Percentiles rank a stretch among this genome's conserved stretches.
Conservation (phyloP, 2,113 vertebrate genomes). For the Oplegnathus fasciatus region DNA sequence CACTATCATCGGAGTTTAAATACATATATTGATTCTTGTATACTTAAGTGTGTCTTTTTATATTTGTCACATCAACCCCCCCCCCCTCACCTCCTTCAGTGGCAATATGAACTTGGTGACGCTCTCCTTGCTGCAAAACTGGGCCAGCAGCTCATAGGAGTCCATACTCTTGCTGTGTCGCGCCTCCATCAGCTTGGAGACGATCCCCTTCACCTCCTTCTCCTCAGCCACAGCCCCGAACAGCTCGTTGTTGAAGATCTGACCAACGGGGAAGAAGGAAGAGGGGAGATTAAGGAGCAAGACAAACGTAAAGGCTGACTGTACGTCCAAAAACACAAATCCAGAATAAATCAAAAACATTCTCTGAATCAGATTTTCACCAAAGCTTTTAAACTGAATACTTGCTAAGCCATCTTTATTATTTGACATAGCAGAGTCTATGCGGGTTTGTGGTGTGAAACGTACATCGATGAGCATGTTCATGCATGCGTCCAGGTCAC, state of each 20-base stretch:
- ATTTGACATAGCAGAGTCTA: neutral
- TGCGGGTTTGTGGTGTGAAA: neutral
- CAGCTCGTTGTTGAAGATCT: slow-evolving; percentile 97
- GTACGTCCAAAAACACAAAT: too few species aligned
- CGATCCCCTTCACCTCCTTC: slow-evolving; percentile 95
- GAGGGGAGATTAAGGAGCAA: rapidly evolving
- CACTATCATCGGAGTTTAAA: neutral
- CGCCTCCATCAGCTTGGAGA: slow-evolving; percentile 97
- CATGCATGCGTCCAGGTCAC: slow-evolving; percentile 93
- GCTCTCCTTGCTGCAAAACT: slow-evolving; percentile 90
- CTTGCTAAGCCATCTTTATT: neutral
- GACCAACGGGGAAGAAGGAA: neutral
- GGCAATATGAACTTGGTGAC: slow-evolving; percentile 92
- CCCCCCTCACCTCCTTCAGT: slow-evolving; percentile 92
- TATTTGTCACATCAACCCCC: neutral
- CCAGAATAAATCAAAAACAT: neutral
- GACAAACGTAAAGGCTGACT: too few species aligned
- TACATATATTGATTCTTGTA: neutral
- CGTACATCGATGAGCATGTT: slow-evolving; percentile 90
- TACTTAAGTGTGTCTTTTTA: neutral
- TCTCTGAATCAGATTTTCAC: too few species aligned
- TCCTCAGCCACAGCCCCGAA: slow-evolving; percentile 94
- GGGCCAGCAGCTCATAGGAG: slow-evolving; percentile 94
- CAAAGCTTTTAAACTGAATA: too few species aligned
- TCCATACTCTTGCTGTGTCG: slow-evolving; percentile 96